Evolutionary conservation across 2,113 vertebrate species (phyloP), one percentile per base, ranked within the genome.

Genomic region (Carettochelys insculpta): DNA sequence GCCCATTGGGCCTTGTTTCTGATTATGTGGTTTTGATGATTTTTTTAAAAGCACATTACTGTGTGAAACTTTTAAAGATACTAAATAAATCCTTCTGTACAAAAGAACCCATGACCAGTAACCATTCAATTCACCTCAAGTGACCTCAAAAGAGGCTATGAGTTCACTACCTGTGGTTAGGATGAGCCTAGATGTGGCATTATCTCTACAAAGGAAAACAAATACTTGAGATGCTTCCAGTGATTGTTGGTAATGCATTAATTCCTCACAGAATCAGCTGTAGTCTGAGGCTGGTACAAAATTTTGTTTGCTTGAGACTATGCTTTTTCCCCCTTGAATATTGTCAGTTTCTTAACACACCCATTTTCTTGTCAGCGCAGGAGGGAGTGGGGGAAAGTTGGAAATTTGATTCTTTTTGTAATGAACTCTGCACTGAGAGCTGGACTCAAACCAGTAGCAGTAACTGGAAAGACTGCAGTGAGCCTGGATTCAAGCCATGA

Each of bases 401-500:
- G 53, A 92, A 89, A 78, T 45, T 48, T 9, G 38, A 91, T 82
- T 89, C n/a, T 41, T 84, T 83, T n/a, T n/a, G n/a, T 8, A 53
- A 24, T 2, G 41, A 71, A 45, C 45, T 90, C 71, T 94, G 47
- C 52, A 58, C 25, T 43, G 51, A 61, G 79, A 54, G 77, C 50
- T 82, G 50, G 43, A 86, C 50, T 75, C 86, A 91, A 94, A 48
- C 68, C 68, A 93, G 89, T 83, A 90, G 78, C 86, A 85, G 54
- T 53, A 50, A 87, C 1, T 3, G 45, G 58, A 51, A 77, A 90
- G 41, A 82, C 87, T 92, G 65, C 86, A 85, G 16, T 77, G 79
- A 88, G 41, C 80, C 90, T 92, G 81, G 76, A 24, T 90, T 89
- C 90, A 90, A 85, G 71, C 78, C 86, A 68, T 88, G 77, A 73